Evolutionary conservation across 2,113 vertebrate species (phyloP), one percentile per base, ranked within the genome.

Genomic region (Pluvialis apricaria): DNA sequence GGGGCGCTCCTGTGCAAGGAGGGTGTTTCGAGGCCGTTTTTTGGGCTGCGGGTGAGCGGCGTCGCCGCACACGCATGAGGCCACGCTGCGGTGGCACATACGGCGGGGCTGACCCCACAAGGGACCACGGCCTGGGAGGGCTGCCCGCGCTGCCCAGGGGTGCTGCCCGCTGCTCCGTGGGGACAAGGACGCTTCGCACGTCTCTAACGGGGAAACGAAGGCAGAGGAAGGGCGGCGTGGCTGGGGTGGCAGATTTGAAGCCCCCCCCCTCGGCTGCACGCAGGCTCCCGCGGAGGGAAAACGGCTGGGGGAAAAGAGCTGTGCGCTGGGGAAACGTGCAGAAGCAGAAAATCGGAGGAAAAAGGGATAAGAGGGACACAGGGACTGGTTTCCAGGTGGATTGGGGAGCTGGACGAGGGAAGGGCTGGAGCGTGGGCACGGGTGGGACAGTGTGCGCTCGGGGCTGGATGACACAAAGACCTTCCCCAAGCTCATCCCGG

Each of bases 181-280:
- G 80, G 62, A 65, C 40, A 13, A n/a, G 66, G 76, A 62, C 73
- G 24, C 13, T 44, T 32, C 54, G 10, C 20, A 3, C 9, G 32
- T 24, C 66, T 26, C 0, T 2, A 26, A 22, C 1, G 1, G 18
- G 51, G 66, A 20, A 49, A 32, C 2, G 13, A 24, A 47, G 5
- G 6, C 20, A 24, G 24, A 1, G 5, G 8, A 72, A 36, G 3
- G 34, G 26, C 17, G 77, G 47, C 5, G 3, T 8, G 65, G 72
- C 31, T 38, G 61, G 4, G 58, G 45, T 29, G 62, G 44, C 34
- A 5, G 14, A 38, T 82, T 17, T 15, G 70, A 44, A 68, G 60
- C 13, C 25, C 31, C 61, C 24, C 18, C 2, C 44, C 22, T 13
- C 1, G 0, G 36, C 22, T 52, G 55, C 47, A 49, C 11, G 11